Evolutionary conservation across 1,140 invertebrate genomes (phyloP), one percentile per base, ranked within the genome.

Genomic region (Helicorthomorpha holstii): DNA sequence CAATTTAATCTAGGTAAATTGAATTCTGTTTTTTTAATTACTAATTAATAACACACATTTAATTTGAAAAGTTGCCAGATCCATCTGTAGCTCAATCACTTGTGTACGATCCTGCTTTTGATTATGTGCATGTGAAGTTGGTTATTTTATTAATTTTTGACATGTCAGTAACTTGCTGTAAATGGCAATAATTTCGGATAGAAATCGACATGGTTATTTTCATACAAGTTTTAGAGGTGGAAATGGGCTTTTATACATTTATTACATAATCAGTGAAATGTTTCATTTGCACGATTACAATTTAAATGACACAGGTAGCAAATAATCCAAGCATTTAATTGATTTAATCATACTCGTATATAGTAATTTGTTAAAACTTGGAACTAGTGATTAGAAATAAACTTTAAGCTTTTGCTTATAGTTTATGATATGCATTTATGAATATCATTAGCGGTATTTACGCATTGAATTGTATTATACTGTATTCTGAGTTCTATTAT

Each of bases 71-170:
- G 45, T 51, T 68, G 12, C 63, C 64, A n/a, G 38, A 24, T 22
- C 4, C 16, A 63, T 79, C 29, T 60, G 77, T 22, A 34, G 75
- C 75, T 49, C 73, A 73, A 60, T 76, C 82, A 29, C 77, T 85
- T 56, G 76, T 83, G 19, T 79, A 82, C 55, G 89, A 88, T 70
- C 89, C 90, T 21, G 74, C 83, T n/a, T 93, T 85, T 69, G 91
- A 95, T 69, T 90, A 91, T 69, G 84, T 95, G 1, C 87, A 88
- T 16, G 87, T 89, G 24, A 85, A 94, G 65, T 73, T 94, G 29
- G 80, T 95, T 4, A 89, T 86, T 0, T 69, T 94, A 14, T 91
- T 92, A 65, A 86, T 95, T 59, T 89, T 86, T 46, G 93, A 94
- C 64, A 82, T 81, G 85, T 92, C 72, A 81, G 16, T 41, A 7